Percentiles rank a stretch among this genome's conserved stretches.
Conservation (phyloP, 2,888 invertebrate genomes). For the Iphiclides podalirius region DNA sequence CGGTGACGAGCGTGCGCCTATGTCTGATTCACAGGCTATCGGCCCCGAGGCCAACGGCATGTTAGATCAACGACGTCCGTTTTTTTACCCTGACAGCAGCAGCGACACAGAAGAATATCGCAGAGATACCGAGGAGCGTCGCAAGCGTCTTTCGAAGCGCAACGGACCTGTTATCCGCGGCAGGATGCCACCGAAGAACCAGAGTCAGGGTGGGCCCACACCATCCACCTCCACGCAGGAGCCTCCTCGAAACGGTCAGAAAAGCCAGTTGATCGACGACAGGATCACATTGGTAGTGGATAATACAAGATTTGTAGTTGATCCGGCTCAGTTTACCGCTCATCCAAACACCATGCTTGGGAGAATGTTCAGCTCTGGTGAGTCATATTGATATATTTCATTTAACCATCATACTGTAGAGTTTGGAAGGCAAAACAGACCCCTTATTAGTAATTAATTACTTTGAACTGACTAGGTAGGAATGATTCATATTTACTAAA, state of each 20-base stretch:
- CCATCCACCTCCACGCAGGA: slow-evolving; percentile 65
- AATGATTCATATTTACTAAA: no score
- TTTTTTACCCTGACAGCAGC: slow-evolving; percentile 84
- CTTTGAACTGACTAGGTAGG: no score
- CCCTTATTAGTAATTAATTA: no score
- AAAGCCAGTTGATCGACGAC: slow-evolving; percentile 81
- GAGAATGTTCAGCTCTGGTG: slow-evolving; percentile 97
- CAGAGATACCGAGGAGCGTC: slow-evolving; percentile 84
- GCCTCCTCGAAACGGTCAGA: slow-evolving; percentile 52
- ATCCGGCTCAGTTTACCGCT: slow-evolving; percentile 94
- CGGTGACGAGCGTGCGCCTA: slow-evolving; percentile 56
- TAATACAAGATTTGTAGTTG: slow-evolving; percentile 92
- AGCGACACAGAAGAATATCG: slow-evolving; percentile 92
- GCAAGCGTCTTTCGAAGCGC: slow-evolving; percentile 73
- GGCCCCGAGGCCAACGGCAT: slow-evolving; percentile 56
- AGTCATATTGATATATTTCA: slow-evolving; percentile 31
- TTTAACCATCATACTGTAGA: no score
- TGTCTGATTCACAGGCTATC: slow-evolving; percentile 64
- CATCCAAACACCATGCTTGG: slow-evolving; percentile 99
- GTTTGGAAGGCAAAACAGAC: no score
- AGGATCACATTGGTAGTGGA: slow-evolving; percentile 97
- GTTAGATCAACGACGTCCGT: slow-evolving; percentile 57
- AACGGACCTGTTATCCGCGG: slow-evolving; percentile 54
- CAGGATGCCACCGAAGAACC: slow-evolving; percentile 65
- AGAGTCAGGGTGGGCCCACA: slow-evolving; percentile 46